phyloP scores from a whole-genome alignment of 2,888 invertebrate species.

The Pyrgus malvae region DNA sequence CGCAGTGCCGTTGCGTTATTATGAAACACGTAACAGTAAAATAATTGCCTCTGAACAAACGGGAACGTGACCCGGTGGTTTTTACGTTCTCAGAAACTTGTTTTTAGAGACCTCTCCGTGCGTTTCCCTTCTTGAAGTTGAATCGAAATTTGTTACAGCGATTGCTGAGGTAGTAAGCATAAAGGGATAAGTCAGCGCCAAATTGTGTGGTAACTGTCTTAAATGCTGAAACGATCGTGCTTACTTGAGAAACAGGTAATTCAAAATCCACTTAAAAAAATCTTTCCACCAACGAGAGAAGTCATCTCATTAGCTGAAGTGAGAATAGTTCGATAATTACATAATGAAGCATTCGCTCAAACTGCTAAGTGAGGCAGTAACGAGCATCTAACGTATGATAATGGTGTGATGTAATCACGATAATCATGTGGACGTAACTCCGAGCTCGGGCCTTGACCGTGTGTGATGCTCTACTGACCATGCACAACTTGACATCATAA shows the following conservation, averaged over 20 bases:
- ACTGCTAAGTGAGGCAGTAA: neutral
- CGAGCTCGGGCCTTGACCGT: conserved; percentile 10
- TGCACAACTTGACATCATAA: conserved; percentile 1
- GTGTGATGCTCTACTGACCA: conserved; percentile 6
- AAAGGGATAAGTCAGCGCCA: too few relatives aligned
- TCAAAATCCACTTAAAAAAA: too few relatives aligned
- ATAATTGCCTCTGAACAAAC: neutral
- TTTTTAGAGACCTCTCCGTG: neutral
- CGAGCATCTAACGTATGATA: neutral
- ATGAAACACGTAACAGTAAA: neutral
- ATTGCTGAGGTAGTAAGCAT: too few relatives aligned
- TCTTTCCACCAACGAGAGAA: too few relatives aligned
- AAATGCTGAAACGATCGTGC: too few relatives aligned
- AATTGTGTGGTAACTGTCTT: too few relatives aligned
- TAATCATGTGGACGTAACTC: neutral
- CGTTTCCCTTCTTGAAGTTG: too few relatives aligned
- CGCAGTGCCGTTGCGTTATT: neutral
- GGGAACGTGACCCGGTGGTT: neutral
- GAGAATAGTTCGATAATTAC: too few relatives aligned
- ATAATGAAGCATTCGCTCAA: too few relatives aligned
- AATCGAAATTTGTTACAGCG: too few relatives aligned
- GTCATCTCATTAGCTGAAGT: too few relatives aligned
- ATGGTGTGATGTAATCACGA: neutral
- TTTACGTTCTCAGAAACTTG: neutral
- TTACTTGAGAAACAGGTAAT: too few relatives aligned